Evolutionary conservation across 2,888 invertebrate genomes (phyloP).

Genomic region (Trypoxylon attenuatum): DNA sequence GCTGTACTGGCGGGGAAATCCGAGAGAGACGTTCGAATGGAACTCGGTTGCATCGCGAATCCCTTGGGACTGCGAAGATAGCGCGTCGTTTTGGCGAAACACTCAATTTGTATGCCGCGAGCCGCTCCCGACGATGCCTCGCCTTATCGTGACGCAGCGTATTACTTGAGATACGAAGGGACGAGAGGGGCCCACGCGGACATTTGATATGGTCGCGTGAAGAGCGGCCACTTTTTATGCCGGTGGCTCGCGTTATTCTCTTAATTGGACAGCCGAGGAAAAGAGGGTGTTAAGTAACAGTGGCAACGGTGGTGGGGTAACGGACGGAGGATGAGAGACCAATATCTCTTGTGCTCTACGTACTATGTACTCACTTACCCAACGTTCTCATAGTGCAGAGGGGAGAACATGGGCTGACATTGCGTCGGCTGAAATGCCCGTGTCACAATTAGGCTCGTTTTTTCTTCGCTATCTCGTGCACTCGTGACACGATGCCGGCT

Average conservation of each 20-base stretch:
- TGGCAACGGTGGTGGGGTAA: background rate
- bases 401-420: no score
- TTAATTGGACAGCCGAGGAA: background rate
- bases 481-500: slow-evolving; percentile 7
- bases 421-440: background rate
- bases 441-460: slow-evolving; percentile 27
- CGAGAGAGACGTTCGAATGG: no score
- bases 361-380: no score
- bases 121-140: no score
- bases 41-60: no score
- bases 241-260: background rate
- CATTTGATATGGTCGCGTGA: background rate
- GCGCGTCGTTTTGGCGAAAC: no score
- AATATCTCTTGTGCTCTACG: background rate
- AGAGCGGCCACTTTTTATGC: background rate
- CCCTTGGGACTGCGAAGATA: no score
- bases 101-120: no score
- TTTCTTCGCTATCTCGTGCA: background rate
- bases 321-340: background rate
- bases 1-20: no score
- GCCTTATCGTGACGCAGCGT: no score
- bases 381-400: no score
- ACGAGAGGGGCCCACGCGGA: background rate
- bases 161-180: no score
- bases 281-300: background rate